Base-by-base conservation (phyloP, 1,140 invertebrate species). In the Lithobius niger region DNA sequence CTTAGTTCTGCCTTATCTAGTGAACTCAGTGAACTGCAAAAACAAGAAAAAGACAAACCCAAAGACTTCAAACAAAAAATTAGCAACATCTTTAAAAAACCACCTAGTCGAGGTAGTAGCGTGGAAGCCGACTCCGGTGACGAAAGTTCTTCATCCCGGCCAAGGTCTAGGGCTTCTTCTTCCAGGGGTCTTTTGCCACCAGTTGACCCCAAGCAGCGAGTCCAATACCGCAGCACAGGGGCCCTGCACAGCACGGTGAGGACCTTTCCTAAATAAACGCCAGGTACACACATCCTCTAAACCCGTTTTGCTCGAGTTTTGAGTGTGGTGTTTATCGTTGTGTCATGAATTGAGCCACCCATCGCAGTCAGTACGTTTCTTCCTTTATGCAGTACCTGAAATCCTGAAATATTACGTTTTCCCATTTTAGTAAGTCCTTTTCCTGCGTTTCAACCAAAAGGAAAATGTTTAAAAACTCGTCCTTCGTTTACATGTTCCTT, bases 21-120 rank as follows among this genome's bases (percentile, higher is more conserved):
- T 45, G n/a, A 18, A 3, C 21, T 50, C 3, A 13, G 48, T 10
- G 16, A 28, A 18, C 6, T 4, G 26, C 19, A 6, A 49, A 25
- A 26, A 3, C 19, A 26, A 24, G 24, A 21, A 3, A 4, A 31
- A 25, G 27, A 49, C 3, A 55, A 27, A 6, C 4, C 10, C 3
- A 49, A 55, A 16, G 44, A 55, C 26, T 36, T 55, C n/a, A 55
- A 55, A 40, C 31, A 43, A 4, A 36, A 24, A 50, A 48, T 55
- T 18, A 27, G 3, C n/a, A 50, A 24, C 28, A 51, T 55, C 18
- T 55, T 55, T 28, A 45, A 31, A 49, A 55, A 48, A 48, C 18
- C 53, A 18, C 36, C 36, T 22, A 54, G 40, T 26, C 24, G 40
- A 22, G 27, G 10, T 4, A 45, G 42, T 27, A 54, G 53, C 24